These are phyloP conservation scores for Pterostichus madidus DNA, from an alignment of 2,888 invertebrate genomes.

Conservation along the genomic window DNA sequence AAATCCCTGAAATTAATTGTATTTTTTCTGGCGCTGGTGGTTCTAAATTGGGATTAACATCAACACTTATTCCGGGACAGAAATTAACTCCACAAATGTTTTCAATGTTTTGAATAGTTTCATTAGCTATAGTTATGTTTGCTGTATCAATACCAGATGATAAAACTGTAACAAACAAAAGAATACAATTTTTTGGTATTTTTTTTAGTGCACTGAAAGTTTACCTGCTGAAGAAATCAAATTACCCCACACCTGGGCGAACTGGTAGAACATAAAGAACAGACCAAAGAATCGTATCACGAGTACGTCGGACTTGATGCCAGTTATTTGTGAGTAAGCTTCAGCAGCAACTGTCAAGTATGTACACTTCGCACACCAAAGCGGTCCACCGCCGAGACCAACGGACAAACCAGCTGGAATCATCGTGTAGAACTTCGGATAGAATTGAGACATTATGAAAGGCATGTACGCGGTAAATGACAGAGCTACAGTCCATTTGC, in stretches of 20 bases:
- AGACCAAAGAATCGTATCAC: conserved; percentile 96
- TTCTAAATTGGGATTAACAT: conserved; percentile 84
- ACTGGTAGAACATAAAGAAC: conserved; percentile 97
- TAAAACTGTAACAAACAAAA: conserved; percentile 74
- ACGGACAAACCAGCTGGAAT: conserved; percentile 91
- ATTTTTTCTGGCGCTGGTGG: conserved; percentile 87
- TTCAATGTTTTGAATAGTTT: conserved; percentile 76
- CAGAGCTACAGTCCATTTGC: conserved; percentile 92
- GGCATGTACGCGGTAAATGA: conserved; percentile 94
- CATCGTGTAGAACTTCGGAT: conserved; percentile 90
- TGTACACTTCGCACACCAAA: conserved; percentile 98
- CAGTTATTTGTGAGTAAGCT: conserved; percentile 87
- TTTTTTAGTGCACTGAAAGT: too few species aligned
- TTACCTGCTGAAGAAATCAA: conserved; percentile 91
- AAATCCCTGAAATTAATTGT: conserved; percentile 89
- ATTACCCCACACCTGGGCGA: conserved; percentile 97
- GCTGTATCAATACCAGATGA: conserved; percentile 70
- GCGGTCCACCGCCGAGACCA: conserved; percentile 93
- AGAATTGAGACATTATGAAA: conserved; percentile 94
- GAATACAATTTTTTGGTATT: not conserved
- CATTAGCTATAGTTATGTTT: conserved; percentile 60
- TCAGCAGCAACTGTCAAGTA: conserved; percentile 92
- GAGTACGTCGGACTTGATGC: conserved; percentile 85
- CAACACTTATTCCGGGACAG: conserved; percentile 81
- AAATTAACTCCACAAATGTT: conserved; percentile 87